Evolutionary conservation across 2,888 invertebrate species (phyloP), one percentile per base, ranked within the genome.

Genomic region (Pocota personata): DNA sequence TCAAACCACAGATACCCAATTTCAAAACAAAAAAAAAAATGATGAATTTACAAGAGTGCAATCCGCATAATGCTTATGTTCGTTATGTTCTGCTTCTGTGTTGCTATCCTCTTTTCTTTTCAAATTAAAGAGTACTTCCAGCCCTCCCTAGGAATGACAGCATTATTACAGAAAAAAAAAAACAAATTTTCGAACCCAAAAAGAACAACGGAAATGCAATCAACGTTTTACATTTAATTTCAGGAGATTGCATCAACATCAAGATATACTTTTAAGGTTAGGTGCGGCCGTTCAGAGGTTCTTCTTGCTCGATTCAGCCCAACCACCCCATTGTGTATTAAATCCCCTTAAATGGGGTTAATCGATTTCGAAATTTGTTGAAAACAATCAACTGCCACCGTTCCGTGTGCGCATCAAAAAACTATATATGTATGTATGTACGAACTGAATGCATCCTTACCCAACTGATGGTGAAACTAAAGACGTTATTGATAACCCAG

Each of bases 401-500:
- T 32, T 64, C 35, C 71, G 57, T 58, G 40, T 57, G 32, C 43
- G 8, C 48, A 71, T 32, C 35, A 43, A 58, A 79, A 66, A n/a
- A n/a, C n/a, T n/a, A n/a, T n/a, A n/a, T n/a, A n/a, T n/a, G n/a
- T n/a, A n/a, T n/a, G 27, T 50, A 24, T 24, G 24, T 43, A 43
- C 21, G 19, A 46, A 60, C 27, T 35, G 32, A 67, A 43, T 48
- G 43, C 62, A 75, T 67, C 58, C 27, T 37, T n/a, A 7, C 46
- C 57, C 67, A 50, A 37, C 16, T 30, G 75, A 57, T 57, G 55
- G 32, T 19, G 55, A 57, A 46, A 75, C 80, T 46, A 76, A 82
- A 82, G 52, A 57, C 71, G 57, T 71, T 62, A 67, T 83, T 83
- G 83, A 84, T 75, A 84, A 40, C 78, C 73, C 27, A 84, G 73